These are phyloP conservation scores for Liposcelis brunnea DNA, from an alignment of 2,888 invertebrate species.

Conservation along the genomic window DNA sequence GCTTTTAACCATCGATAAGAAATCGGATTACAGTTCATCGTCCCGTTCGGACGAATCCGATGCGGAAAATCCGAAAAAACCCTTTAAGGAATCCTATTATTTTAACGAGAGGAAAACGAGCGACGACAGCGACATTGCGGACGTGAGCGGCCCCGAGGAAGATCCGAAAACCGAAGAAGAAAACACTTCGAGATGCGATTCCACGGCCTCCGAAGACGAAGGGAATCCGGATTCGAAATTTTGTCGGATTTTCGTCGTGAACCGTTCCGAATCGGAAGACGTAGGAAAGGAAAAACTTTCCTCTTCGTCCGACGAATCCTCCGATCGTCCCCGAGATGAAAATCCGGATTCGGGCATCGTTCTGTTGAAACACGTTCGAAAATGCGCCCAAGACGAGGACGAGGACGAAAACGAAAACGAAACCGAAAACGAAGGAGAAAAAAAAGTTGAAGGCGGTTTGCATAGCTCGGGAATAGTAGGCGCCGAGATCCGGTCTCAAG, in stretches of 20 bases:
- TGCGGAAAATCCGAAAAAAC: conserved; percentile 11
- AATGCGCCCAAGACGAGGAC: not conserved
- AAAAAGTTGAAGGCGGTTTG: not conserved
- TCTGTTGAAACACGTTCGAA: conserved; percentile 7
- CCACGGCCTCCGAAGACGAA: conserved; percentile 21
- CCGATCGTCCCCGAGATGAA: not conserved
- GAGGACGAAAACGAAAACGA: conserved; percentile 2
- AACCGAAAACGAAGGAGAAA: not conserved
- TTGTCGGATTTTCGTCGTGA: conserved; percentile 27
- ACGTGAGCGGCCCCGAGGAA: conserved; percentile 23
- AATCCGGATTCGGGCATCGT: conserved; percentile 1
- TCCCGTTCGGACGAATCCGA: conserved; percentile 14
- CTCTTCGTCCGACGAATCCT: not conserved
- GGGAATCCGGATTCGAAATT: conserved; percentile 27
- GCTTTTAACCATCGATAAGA: not conserved
- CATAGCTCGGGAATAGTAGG: not conserved
- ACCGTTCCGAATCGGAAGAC: conserved; percentile 20
- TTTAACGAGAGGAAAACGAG: conserved; percentile 26
- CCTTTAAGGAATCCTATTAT: conserved; percentile 15
- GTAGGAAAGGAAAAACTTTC: not conserved
- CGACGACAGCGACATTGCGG: conserved; percentile 16
- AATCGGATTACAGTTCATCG: conserved; percentile 12
- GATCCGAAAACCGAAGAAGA: conserved; percentile 18
- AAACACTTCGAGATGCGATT: conserved; percentile 24
- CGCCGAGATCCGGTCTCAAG: too few relatives aligned